Evolutionary conservation across 1,140 invertebrate species (phyloP), one percentile per base, ranked within the genome.

Genomic region (Antheraea mylitta): DNA sequence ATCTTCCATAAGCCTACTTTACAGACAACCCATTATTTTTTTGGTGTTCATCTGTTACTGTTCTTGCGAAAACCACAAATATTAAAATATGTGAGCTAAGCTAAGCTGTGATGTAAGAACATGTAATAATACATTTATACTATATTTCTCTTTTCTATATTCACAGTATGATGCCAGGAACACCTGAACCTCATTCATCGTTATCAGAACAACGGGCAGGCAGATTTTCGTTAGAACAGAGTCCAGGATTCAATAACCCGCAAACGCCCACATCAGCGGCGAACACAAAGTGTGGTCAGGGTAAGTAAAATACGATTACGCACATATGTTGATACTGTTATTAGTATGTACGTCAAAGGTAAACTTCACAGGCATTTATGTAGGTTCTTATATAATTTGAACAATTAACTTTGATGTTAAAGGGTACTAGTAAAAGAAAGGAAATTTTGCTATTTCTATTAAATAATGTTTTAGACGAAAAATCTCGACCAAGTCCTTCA

Each of bases 201-300:
- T 70, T 89, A 7, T 82, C 90, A 30, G 87, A 92, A 72, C 83
- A 89, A 62, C 77, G 92, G 10, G 76, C 90, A 53, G 91, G 90
- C 4, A 77, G 92, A 22, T 93, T 92, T 76, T 93, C 92, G 0
- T 66, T 93, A 65, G 92, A 93, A 66, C 92, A 92, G 77, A 93
- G 92, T 82, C 92, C 92, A 13, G 83, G 89, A 16, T 92, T 92
- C 79, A 92, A 89, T 71, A 93, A 93, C 62, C 92, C 92, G 0
- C 92, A 92, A 68, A 92, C 92, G 36, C 91, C 92, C 10, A 92
- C 89, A 38, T 90, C 91, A 10, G 80, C 66, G 10, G 77, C 77
- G 7, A 78, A 70, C 22, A 77, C 76, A 30, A 86, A 85, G 67
- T 85, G 81, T 67, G 78, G 76, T 61, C 82, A 86, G 73, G 85